Base-by-base conservation (phyloP, 2,888 invertebrate species). In the Volucella zonaria region DNA sequence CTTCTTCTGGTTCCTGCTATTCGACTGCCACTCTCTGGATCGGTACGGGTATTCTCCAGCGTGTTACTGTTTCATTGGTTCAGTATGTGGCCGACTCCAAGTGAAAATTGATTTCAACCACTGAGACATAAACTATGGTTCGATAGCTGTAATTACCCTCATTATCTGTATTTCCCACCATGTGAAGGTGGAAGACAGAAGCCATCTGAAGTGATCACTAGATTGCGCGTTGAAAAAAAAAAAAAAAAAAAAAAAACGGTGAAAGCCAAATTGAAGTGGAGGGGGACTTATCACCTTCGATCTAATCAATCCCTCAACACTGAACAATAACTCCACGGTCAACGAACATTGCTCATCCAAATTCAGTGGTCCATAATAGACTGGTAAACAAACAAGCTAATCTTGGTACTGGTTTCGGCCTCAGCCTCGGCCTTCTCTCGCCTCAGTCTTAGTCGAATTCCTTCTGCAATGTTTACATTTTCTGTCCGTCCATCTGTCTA, bases 101-200 rank as follows among this genome's bases (percentile, higher is more conserved):
- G 71, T 59, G 54, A 61, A 74, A 61, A 67, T 74, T 58, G 68
- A 68, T 73, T 78, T 73, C 62, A 40, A 40, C 56, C 54, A 40
- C 15, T 52, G 59, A n/a, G 62, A 62, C 62, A 68, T 42, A 47
- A 76, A 59, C 67, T 68, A 77, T 73, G 81, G 71, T 71, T 66
- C n/a, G 54, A 61, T 52, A 77, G 77, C 71, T 47, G 43, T 31
- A 59, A 58, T 67, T 67, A 62, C 52, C 71, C 71, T 40, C 66
- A 52, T 75, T 56, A 68, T 3, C 23, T 2, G 23, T 23, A 23
- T 23, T 23, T 23, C 2, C 23, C 2, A 23, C 23, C 3, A 31
- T 52, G 18, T 31, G 40, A 18, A 12, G 59, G 47, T 23, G 47
- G 47, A 58, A 47, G 43, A 14, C 54, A n/a, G 38, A 8, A 47